Evolutionary conservation across 2,888 invertebrate genomes (phyloP).

Genomic region (Drosophila engyochracea): DNA sequence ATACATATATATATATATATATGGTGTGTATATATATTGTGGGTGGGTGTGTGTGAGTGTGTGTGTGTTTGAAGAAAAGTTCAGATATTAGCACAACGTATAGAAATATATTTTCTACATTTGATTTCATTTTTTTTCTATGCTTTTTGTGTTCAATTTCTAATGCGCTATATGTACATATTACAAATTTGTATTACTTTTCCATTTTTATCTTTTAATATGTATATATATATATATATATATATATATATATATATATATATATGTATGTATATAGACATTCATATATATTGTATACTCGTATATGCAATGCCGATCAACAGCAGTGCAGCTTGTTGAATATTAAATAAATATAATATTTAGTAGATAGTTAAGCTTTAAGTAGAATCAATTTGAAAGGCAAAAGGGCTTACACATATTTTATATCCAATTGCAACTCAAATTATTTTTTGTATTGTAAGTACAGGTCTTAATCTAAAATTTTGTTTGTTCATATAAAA

Average conservation of each 20-base stretch:
- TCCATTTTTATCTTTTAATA: conserved; percentile 25
- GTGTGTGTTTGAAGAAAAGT: conserved; percentile 41
- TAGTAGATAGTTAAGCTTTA: neutral
- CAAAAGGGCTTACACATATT: neutral
- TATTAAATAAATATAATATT: neutral
- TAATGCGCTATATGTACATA: conserved; percentile 59
- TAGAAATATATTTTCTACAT: conserved; percentile 22
- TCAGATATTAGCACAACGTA: conserved; percentile 34
- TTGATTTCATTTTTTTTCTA: conserved; percentile 50
- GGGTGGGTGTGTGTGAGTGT: conserved; percentile 17
- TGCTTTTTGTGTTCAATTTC: conserved; percentile 54
- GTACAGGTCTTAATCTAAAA: neutral
- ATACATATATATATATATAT: conserved; percentile 45
- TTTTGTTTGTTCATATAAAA: neutral
- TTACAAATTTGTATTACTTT: conserved; percentile 34
- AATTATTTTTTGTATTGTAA: neutral
- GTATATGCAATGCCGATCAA: conserved; percentile 40
- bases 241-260: neutral
- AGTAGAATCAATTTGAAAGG: neutral
- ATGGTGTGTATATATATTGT: conserved; percentile 7
- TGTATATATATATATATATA: conserved; percentile 1
- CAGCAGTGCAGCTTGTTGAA: neutral
- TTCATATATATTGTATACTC: conserved; percentile 6
- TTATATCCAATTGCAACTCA: neutral
- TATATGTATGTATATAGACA: neutral